Conservation (phyloP, 2,888 invertebrate species). For the Leptura quadrifasciata region DNA sequence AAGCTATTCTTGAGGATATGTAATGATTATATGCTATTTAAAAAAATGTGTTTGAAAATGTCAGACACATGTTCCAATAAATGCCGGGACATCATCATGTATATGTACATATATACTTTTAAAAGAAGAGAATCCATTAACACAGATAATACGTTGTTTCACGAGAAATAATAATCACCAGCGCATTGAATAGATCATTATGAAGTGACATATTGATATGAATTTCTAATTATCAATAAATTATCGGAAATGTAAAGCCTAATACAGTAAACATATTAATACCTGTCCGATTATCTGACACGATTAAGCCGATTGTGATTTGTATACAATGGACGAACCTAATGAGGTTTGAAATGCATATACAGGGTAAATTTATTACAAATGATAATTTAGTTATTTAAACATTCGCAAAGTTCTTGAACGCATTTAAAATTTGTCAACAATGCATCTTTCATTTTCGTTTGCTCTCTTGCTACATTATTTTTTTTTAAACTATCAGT, state of each 20-base stretch:
- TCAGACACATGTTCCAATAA: too few relatives aligned
- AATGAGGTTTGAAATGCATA: conserved; percentile 26
- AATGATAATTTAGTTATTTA: too few relatives aligned
- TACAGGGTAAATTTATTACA: not conserved
- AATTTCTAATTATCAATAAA: conserved; percentile 40
- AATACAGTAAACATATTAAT: conserved; percentile 37
- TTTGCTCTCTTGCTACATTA: too few relatives aligned
- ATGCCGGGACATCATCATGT: too few relatives aligned
- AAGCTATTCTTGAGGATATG: too few relatives aligned
- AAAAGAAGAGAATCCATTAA: not conserved
- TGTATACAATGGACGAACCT: conserved; percentile 28
- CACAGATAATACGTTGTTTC: not conserved
- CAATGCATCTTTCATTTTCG: too few relatives aligned
- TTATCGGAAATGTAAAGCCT: conserved; percentile 34
- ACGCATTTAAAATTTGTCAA: too few relatives aligned
- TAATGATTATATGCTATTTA: too few relatives aligned
- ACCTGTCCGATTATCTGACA: conserved; percentile 36
- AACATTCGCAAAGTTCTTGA: too few relatives aligned
- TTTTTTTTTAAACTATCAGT: too few relatives aligned
- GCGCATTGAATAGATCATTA: conserved; percentile 23
- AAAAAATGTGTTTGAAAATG: too few relatives aligned
- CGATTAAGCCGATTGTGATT: conserved; percentile 38
- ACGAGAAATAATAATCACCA: conserved; percentile 7
- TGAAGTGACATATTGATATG: conserved; percentile 36
- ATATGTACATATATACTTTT: too few relatives aligned